Evolutionary conservation across 1,140 invertebrate genomes (phyloP).

Genomic region (Listronotus oregonensis): DNA sequence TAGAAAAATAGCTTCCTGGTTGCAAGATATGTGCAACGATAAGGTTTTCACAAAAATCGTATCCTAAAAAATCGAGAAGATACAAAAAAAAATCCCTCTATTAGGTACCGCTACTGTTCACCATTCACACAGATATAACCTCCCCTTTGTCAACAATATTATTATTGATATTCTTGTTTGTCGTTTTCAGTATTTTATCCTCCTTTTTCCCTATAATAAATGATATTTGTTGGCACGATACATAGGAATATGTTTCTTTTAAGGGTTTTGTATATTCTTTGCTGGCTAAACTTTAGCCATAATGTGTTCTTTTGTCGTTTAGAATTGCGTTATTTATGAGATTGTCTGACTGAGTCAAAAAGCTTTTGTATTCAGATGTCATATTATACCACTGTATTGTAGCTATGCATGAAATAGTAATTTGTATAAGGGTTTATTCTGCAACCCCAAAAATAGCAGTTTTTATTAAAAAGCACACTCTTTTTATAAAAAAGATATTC

Average conservation of each 20-base stretch:
- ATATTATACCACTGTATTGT: constrained; percentile 30
- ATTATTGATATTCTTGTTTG: constrained; percentile 56
- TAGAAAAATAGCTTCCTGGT: too few species aligned
- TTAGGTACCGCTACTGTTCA: constrained; percentile 25
- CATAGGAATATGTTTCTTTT: constrained; percentile 45
- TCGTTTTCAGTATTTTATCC: constrained; percentile 45
- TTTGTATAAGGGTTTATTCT: background rate
- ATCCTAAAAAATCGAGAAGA: too few species aligned
- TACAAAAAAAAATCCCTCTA: background rate
- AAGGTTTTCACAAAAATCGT: too few species aligned
- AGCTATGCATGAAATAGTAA: constrained; percentile 8
- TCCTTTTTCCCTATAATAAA: constrained; percentile 52
- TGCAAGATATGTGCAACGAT: too few species aligned
- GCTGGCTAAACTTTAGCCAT: constrained; percentile 40
- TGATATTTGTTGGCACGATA: constrained; percentile 54
- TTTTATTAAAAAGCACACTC: too few species aligned
- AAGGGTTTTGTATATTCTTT: constrained; percentile 39
- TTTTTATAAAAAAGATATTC: too few species aligned
- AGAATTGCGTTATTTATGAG: constrained; percentile 43
- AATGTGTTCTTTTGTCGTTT: constrained; percentile 41
- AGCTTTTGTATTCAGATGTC: constrained; percentile 34
- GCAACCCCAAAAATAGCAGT: too few species aligned
- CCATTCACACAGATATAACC: constrained; percentile 10
- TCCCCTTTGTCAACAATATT: constrained; percentile 47
- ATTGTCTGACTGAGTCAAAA: constrained; percentile 37